Base-by-base conservation (phyloP, 1,140 invertebrate species). In the Bombus ignitus region DNA sequence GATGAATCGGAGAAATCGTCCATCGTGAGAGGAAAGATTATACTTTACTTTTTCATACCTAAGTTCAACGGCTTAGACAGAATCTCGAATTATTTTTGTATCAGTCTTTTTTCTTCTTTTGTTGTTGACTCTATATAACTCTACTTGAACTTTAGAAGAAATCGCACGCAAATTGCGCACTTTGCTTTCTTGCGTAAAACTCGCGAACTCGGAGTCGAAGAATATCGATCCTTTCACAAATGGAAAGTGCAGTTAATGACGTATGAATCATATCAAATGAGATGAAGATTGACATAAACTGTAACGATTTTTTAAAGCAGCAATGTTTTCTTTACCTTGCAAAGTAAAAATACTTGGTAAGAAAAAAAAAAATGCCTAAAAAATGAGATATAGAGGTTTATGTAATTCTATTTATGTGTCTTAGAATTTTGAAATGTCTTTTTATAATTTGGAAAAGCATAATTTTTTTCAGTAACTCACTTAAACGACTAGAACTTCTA, bases 161-260 rank as follows among this genome's bases (percentile, higher is more conserved):
- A 83, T 57, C 12, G 18, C 37, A 32, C 73, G 32, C 25, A 70
- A 66, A 75, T 57, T 28, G 62, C 65, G 32, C 28, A 53, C 65
- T 42, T 47, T 35, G 15, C 12, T 22, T 44, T 62, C 53, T 79
- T 79, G 66, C 82, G 66, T 59, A 79, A 84, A 84, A 79, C 74
- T 15, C 2, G n/a, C 2, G 25, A 53, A 83, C 62, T 13, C 39
- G n/a, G 13, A 42, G 22, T 65, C 15, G 9, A 70, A 35, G 37
- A 72, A 44, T 72, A 73, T 65, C 9, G 32, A 84, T 73, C 83
- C 83, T 85, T 85, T 85, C 83, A 85, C 83, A 68, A 85, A 42
- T 80, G 83, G 76, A 85, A 85, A 85, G 76, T 79, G 35, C 9
- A 59, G 25, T 80, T 80, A 80, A 73, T 15, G 68, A 80, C 22